Conservation (phyloP, 1,140 invertebrate genomes). For the Ooceraea biroi region DNA sequence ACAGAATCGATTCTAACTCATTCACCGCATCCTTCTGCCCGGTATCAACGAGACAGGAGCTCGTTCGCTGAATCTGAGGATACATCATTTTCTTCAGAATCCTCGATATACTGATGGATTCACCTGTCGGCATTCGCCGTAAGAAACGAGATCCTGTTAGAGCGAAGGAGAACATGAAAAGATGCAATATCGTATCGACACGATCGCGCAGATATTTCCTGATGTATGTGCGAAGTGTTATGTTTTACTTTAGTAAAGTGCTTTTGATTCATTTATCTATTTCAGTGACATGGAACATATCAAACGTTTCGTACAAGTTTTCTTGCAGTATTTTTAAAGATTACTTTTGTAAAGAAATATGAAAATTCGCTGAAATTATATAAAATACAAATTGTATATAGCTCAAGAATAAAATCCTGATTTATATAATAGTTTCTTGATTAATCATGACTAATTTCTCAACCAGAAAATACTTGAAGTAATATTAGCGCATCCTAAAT, state of each 20-base stretch:
- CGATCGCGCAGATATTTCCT: conserved; percentile 12
- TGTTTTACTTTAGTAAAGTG: background rate
- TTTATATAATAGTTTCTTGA: background rate
- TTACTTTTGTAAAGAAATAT: background rate
- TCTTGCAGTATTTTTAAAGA: background rate
- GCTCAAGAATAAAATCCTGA: background rate
- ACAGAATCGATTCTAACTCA: conserved; percentile 38
- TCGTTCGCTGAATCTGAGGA: conserved; percentile 37
- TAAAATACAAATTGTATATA: background rate
- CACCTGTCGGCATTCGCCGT: conserved; percentile 22
- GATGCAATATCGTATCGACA: conserved; percentile 31
- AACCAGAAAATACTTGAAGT: background rate
- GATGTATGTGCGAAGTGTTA: background rate
- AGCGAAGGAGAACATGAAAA: conserved; percentile 18
- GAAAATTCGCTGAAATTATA: background rate
- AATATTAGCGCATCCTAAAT: background rate
- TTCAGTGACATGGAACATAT: background rate
- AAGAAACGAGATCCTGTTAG: conserved; percentile 37
- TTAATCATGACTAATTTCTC: background rate
- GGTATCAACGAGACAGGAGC: conserved; percentile 41
- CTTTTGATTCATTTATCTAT: conserved; percentile 28
- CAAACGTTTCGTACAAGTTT: background rate
- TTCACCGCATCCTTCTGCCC: conserved; percentile 29
- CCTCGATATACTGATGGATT: conserved; percentile 41
- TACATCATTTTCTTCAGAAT: conserved; percentile 53